These are phyloP conservation scores for Nephrotoma appendiculata DNA, from an alignment of 2,888 invertebrate genomes.

Conservation along the genomic window DNA sequence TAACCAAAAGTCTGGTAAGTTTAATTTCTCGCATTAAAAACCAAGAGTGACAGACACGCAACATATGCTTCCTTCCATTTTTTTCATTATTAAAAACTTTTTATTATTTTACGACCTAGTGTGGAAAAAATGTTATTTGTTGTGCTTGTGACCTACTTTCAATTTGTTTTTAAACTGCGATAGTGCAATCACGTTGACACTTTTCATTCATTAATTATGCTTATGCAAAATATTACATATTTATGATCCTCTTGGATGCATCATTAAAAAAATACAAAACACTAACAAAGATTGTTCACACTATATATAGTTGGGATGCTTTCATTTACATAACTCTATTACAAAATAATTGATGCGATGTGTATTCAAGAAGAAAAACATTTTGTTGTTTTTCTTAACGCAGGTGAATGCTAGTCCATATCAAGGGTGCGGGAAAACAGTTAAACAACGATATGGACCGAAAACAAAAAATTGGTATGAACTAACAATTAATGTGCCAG, in stretches of 20 bases:
- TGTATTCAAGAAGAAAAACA: not conserved
- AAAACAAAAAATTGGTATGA: not conserved
- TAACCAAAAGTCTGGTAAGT: too few species aligned
- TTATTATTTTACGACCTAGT: too few species aligned
- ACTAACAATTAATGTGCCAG: not conserved
- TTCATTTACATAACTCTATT: not conserved
- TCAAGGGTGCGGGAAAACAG: not conserved
- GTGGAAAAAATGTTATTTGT: too few species aligned
- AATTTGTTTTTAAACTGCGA: not conserved
- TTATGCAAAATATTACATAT: not conserved
- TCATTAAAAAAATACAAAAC: not conserved
- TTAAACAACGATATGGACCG: not conserved
- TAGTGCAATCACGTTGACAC: not conserved
- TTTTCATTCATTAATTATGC: not conserved
- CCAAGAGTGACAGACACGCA: too few species aligned
- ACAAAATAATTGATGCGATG: not conserved
- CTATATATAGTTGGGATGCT: not conserved
- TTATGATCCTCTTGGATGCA: not conserved
- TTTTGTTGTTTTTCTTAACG: not conserved
- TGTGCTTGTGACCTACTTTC: not conserved
- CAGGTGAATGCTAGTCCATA: not conserved
- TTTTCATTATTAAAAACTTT: too few species aligned
- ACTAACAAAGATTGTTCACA: not conserved
- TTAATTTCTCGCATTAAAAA: too few species aligned
- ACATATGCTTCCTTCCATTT: too few species aligned